phyloP scores from a whole-genome alignment of 2,797 vertebrate genomes.

The Pangasius larnaudii region DNA sequence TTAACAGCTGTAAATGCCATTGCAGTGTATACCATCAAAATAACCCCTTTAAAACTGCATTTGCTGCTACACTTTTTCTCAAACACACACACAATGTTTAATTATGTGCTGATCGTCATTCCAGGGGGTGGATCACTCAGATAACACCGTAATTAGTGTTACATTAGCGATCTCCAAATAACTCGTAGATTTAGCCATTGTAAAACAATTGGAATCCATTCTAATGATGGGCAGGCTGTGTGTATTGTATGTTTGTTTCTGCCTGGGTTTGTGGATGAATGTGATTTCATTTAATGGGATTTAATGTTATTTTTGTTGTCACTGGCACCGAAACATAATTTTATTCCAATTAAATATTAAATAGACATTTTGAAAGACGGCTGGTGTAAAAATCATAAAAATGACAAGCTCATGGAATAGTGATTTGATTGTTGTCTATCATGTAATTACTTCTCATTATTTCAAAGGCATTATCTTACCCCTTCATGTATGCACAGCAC shows the following conservation, averaged over 20 bases:
- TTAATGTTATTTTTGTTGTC: conserved; percentile 20
- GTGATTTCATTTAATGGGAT: conserved; percentile 12
- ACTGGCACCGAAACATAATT: not conserved
- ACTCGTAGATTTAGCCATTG: conserved; percentile 43
- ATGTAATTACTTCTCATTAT: not conserved
- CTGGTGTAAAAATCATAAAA: not conserved
- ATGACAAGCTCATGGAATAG: not conserved
- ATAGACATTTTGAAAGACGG: not conserved
- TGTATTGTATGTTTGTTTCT: conserved; percentile 49
- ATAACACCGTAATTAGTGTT: conserved; percentile 61
- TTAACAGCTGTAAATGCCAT: not conserved
- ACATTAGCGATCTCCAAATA: conserved; percentile 67
- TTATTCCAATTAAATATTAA: not conserved
- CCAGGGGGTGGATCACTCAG: conserved; percentile 64
- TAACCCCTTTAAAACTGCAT: not conserved
- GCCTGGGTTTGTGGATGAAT: not conserved
- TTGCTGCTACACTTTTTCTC: conserved; percentile 28
- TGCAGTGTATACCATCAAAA: not conserved
- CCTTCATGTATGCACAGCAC: not conserved
- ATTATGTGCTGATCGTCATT: conserved; percentile 54
- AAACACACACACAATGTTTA: conserved; percentile 46
- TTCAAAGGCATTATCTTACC: not conserved
- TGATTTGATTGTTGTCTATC: not conserved
- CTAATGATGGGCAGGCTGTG: conserved; percentile 41
- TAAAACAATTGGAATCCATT: conserved; percentile 32